Percentiles rank a stretch among this genome's conserved stretches.
Conservation (phyloP, 2,113 vertebrate genomes). For the Apaloderma vittatum region DNA sequence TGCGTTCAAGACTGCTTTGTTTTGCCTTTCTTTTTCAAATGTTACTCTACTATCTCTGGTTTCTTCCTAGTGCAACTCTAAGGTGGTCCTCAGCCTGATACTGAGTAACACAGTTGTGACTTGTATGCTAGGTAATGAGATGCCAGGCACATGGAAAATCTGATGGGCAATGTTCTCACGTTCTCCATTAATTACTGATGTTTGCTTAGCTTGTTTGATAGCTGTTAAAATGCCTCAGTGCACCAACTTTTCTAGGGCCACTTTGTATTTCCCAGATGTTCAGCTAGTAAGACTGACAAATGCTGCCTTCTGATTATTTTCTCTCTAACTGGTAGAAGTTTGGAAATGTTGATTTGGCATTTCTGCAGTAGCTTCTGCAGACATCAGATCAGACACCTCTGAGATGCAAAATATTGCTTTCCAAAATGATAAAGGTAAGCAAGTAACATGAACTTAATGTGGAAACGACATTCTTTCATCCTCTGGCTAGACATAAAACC, state of each 20-base stretch:
- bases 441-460: neutral
- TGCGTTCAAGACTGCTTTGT: neutral
- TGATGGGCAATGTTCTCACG: neutral
- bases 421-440: neutral
- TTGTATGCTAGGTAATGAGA: neutral
- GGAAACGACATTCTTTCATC: neutral
- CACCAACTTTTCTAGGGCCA: neutral
- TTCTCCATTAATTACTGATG: neutral
- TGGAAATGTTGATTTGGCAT: neutral
- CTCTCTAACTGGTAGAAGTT: neutral
- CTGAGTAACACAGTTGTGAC: fast-evolving
- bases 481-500: neutral
- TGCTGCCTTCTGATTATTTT: neutral
- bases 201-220: conserved; percentile 64
- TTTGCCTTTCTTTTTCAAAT: neutral
- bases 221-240: neutral
- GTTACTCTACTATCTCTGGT: neutral
- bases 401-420: neutral
- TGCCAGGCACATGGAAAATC: neutral
- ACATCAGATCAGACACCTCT: neutral
- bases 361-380: neutral
- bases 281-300: neutral
- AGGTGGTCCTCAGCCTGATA: neutral
- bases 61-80: neutral
- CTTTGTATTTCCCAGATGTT: neutral